A percentile compares a stretch with the other conserved stretches of the same genome.
Conservation (phyloP, 2,797 vertebrate species). For the Clarias platycephalus region DNA sequence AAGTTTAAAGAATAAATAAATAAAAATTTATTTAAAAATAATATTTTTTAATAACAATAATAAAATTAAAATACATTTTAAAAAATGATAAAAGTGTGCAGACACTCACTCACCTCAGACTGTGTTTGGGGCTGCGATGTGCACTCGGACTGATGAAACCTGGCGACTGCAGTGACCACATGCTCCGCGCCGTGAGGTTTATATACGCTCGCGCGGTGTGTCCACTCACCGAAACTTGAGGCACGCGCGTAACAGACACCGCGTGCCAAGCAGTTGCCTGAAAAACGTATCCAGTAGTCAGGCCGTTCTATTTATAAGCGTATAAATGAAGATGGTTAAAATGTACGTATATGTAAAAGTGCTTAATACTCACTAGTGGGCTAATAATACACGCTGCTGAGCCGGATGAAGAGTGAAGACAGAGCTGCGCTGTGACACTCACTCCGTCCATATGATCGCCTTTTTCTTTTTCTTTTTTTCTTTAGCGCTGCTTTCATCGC, state of each 20-base stretch:
- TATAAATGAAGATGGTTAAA: slow-evolving; percentile 85
- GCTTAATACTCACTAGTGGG: slow-evolving; percentile 74
- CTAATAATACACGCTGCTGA: slow-evolving; percentile 81
- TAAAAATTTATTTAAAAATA: background rate
- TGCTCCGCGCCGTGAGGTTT: slow-evolving; percentile 59
- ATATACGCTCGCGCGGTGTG: slow-evolving; percentile 69
- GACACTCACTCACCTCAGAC: slow-evolving; percentile 80
- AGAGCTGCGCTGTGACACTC: slow-evolving; percentile 44
- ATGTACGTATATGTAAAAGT: slow-evolving; percentile 79
- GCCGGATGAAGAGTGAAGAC: slow-evolving; percentile 64
- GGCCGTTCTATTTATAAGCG: slow-evolving; percentile 80
- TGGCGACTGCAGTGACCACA: slow-evolving; percentile 74
- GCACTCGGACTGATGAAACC: slow-evolving; percentile 71
- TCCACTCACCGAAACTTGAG: slow-evolving; percentile 73
- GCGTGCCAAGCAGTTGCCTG: slow-evolving; percentile 68
- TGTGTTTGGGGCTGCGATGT: slow-evolving; percentile 65
- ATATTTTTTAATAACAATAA: background rate
- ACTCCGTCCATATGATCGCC: background rate
- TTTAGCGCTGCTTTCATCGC: background rate
- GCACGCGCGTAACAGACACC: slow-evolving; percentile 79
- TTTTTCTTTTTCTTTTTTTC: background rate
- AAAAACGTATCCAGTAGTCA: slow-evolving; percentile 82
- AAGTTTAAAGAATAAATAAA: background rate
- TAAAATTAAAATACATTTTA: background rate
- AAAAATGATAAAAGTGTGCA: slow-evolving; percentile 6